Evolutionary conservation across 2,888 invertebrate species (phyloP).

Genomic region (Scaeva pyrastri): DNA sequence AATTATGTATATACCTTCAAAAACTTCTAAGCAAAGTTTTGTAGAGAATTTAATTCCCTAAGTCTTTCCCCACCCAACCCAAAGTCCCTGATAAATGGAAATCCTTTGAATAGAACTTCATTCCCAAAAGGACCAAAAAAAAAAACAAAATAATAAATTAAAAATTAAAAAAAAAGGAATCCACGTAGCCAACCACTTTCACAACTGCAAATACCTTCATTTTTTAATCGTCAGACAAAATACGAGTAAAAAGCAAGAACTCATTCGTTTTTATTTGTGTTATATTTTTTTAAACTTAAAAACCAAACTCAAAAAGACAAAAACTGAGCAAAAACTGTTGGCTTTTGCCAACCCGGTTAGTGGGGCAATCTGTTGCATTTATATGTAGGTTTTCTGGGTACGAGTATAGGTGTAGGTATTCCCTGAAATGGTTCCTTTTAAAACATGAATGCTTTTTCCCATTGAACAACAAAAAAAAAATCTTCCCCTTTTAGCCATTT

Average conservation of each 20-base stretch:
- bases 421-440: conserved; percentile 39
- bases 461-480: background rate
- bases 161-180: background rate
- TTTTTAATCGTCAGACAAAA: conserved; percentile 3
- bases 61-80: no score
- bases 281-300: no score
- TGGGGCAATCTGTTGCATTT: conserved; percentile 71
- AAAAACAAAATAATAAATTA: background rate
- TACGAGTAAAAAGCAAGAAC: background rate
- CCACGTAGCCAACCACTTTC: background rate
- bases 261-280: background rate
- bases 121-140: background rate
- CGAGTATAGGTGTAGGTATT: no score
- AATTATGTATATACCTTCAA: no score
- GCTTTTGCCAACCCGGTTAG: conserved; percentile 61
- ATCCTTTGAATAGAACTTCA: background rate
- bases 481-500: conserved; percentile 8
- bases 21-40: no score
- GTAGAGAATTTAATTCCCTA: no score
- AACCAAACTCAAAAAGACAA: no score
- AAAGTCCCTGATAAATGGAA: background rate
- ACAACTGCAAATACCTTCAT: background rate
- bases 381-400: no score
- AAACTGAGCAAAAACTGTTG: conserved; percentile 21
- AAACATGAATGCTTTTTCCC: conserved; percentile 12